Conservation (phyloP, 2,888 invertebrate genomes). For the Mimachlamys varia region DNA sequence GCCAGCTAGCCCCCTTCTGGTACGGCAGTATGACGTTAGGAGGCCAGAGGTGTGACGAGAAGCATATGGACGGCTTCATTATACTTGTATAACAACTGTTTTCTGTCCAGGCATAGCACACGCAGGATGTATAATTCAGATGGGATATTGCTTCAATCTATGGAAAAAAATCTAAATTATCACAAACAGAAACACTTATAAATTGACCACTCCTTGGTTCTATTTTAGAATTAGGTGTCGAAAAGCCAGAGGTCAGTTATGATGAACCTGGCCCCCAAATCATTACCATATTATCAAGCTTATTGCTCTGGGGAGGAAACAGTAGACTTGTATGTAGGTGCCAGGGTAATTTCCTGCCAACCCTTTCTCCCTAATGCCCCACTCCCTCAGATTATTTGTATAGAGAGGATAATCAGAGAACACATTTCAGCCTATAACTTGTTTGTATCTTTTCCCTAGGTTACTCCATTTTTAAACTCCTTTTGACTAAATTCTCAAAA, state of each 20-base stretch:
- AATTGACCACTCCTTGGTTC: conserved; percentile 9
- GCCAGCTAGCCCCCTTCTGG: not conserved
- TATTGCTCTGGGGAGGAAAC: not conserved
- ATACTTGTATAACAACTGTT: conserved; percentile 36
- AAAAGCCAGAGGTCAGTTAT: not conserved
- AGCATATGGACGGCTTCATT: conserved; percentile 18
- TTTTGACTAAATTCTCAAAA: not conserved
- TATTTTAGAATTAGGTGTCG: not conserved
- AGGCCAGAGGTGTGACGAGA: conserved; percentile 1
- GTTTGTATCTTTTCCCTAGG: not conserved
- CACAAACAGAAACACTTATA: not conserved
- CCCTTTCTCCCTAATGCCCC: not conserved
- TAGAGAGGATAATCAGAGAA: not conserved
- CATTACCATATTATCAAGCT: not conserved
- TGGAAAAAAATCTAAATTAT: conserved; percentile 2
- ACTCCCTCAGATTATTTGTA: not conserved
- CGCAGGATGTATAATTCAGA: conserved; percentile 21
- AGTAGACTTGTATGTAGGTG: not conserved
- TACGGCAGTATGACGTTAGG: not conserved
- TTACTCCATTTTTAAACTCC: too few species aligned
- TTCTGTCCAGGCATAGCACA: conserved; percentile 29
- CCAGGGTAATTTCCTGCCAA: not conserved
- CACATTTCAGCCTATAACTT: not conserved
- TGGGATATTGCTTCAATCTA: conserved; percentile 31
- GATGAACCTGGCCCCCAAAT: not conserved